Conservation (phyloP, 2,888 invertebrate genomes). For the Xestia sexstrigata region DNA sequence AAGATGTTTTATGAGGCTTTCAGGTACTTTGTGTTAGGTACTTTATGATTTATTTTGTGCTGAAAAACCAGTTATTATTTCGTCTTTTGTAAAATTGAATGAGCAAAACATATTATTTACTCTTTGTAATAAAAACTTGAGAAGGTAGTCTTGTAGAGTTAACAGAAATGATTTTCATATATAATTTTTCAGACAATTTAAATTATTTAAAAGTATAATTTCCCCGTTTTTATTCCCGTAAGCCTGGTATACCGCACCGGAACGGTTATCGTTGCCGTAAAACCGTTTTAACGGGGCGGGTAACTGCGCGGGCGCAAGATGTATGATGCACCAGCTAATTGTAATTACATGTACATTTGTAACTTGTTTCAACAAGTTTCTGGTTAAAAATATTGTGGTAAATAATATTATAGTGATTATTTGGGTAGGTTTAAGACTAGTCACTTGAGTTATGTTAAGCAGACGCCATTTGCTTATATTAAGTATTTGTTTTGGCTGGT, state of each 20-base stretch:
- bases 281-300: conserved; percentile 67
- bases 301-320: conserved; percentile 60
- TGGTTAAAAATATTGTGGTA: conserved; percentile 36
- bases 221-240: conserved; percentile 56
- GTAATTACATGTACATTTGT: conserved; percentile 59
- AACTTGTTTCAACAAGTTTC: conserved; percentile 56
- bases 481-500: background rate
- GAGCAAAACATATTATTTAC: too few relatives aligned
- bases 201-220: conserved; percentile 33
- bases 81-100: background rate
- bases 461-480: conserved; percentile 3
- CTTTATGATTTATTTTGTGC: background rate
- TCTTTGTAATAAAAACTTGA: background rate
- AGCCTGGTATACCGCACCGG: conserved; percentile 49
- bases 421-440: background rate
- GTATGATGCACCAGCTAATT: conserved; percentile 57
- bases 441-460: background rate
- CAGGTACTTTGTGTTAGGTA: background rate
- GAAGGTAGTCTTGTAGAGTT: background rate
- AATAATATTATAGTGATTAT: conserved; percentile 35
- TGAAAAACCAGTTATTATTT: background rate
- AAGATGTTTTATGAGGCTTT: background rate
- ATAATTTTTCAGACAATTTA: conserved; percentile 25
- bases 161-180: background rate
- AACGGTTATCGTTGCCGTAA: conserved; percentile 58